Percentiles rank a stretch among this genome's conserved stretches.
These are phyloP conservation scores for Actinernus sp. DNA, from an alignment of 92 coral and sea anemone genomes.

Conservation along the genomic window DNA sequence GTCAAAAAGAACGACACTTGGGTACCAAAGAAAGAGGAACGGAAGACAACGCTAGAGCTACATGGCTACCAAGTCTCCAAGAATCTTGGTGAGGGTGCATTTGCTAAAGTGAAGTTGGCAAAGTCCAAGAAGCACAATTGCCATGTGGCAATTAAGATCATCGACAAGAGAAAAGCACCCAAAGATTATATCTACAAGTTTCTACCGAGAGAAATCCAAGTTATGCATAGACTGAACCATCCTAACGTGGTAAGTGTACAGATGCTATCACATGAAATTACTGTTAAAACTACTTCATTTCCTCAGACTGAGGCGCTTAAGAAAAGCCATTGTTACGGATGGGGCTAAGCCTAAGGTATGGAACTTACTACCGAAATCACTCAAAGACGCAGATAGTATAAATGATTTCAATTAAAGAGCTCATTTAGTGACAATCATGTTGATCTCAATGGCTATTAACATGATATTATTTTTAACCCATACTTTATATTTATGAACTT, in stretches of 20 bases:
- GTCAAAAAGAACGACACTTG: constrained; percentile 83
- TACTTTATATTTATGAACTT: too few species aligned
- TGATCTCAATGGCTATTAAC: too few species aligned
- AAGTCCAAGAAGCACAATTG: constrained; percentile 77
- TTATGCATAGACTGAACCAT: constrained; percentile 78
- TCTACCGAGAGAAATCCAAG: constrained; percentile 77
- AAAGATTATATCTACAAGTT: constrained; percentile 82
- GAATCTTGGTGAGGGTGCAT: constrained; percentile 86
- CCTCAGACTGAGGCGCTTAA: too few species aligned
- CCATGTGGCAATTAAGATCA: constrained; percentile 72
- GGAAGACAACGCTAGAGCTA: constrained; percentile 65
- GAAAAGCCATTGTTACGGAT: too few species aligned
- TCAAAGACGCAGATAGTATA: too few species aligned
- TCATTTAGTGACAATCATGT: too few species aligned
- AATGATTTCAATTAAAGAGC: too few species aligned
- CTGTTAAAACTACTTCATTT: too few species aligned
- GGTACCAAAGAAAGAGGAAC: constrained; percentile 75
- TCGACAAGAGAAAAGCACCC: constrained; percentile 85
- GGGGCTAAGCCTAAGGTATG: too few species aligned
- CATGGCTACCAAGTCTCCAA: constrained; percentile 76
- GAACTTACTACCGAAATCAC: too few species aligned
- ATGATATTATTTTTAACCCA: too few species aligned
- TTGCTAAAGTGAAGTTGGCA: constrained; percentile 83
- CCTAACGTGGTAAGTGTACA: constrained; percentile 92
- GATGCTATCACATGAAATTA: too few species aligned